Base-by-base conservation (phyloP, 1,140 invertebrate genomes). In the Drosophila equinoxialis region DNA sequence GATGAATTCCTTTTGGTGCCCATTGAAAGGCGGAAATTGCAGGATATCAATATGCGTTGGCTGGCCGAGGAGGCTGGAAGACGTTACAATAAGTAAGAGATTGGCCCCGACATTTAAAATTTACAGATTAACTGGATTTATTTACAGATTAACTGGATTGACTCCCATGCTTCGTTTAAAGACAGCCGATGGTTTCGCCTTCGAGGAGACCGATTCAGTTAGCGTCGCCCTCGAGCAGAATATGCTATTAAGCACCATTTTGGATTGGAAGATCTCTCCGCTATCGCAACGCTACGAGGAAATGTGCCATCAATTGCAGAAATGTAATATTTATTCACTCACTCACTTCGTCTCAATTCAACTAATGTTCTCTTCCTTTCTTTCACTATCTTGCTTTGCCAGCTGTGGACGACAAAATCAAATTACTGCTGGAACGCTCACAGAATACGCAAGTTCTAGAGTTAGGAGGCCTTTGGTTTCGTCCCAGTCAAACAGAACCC, bases 11-110 rank as follows among this genome's bases (percentile, higher is more conserved):
- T 95, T 62, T 82, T 95, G 42, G 94, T 96, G 62, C 95, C 95
- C 0, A 85, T 96, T 11, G 93, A 94, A 30, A 83, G 94, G 39
- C 93, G 94, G 11, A 94, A 93, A 58, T 92, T 94, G 20, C 93
- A 94, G 64, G 94, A 92, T 45, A 92, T 94, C 67, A 95, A 94
- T 69, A 94, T 96, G 77, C 93, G 93, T 68, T 96, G 95, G 95
- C 92, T 96, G 66, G 94, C 95, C 42, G 94, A 95, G 48, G 95
- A 96, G 93, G 94, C 95, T 0, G 94, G 95, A 35, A 93, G 93
- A 61, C 93, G 95, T 86, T 96, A 96, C 93, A 95, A 95, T 65
- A 95, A 94, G 95, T 95, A 90, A 93, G 92, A 90, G 13, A 3
- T 30, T 23, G 13, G 30, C 6, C 37, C 37, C 3, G 11, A 11